Evolutionary conservation across 2,888 invertebrate genomes (phyloP), one percentile per base, ranked within the genome.

Genomic region (Altica lythri): DNA sequence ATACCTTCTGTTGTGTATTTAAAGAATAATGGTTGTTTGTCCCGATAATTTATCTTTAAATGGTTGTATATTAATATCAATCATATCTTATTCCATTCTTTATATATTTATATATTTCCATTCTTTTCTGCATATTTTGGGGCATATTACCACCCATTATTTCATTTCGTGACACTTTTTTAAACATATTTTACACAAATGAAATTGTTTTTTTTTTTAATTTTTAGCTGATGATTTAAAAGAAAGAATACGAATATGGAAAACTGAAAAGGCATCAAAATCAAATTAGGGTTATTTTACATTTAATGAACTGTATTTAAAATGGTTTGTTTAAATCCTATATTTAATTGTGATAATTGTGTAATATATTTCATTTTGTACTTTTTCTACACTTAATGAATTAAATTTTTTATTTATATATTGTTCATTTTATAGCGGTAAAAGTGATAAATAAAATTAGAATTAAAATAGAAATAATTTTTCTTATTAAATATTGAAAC

Each of bases 181-280:
- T n/a, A n/a, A n/a, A n/a, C n/a, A n/a, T n/a, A n/a, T n/a, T n/a
- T n/a, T n/a, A n/a, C n/a, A 13, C 25, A 43, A 8, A 46, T 54
- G 1, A 13, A 49, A 13, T 47, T 47, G 12, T 47, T n/a, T 10
- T 46, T 2, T 45, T 35, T 55, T 54, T 61, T 67, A 64, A 64
- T 65, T 82, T 83, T 27, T 80, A 87, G 93, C 88, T 64, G 82
- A 83, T 45, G 94, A 94, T 70, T 79, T 95, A 60, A 94, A 92
- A 78, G 87, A 90, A 73, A 85, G 86, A 71, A 95, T 95, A 74
- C 82, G 85, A 65, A 84, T 85, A 68, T 95, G 95, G 95, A 92
- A 92, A 73, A 86, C 85, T 62, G 88, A 90, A 71, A 91, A 90
- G 77, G 83, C 83, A 70, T 73, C 79, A 27, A 70, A 71, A 59